Evolutionary conservation across 1,140 invertebrate species (phyloP), one percentile per base, ranked within the genome.

Genomic region (Sitophilus oryzae): DNA sequence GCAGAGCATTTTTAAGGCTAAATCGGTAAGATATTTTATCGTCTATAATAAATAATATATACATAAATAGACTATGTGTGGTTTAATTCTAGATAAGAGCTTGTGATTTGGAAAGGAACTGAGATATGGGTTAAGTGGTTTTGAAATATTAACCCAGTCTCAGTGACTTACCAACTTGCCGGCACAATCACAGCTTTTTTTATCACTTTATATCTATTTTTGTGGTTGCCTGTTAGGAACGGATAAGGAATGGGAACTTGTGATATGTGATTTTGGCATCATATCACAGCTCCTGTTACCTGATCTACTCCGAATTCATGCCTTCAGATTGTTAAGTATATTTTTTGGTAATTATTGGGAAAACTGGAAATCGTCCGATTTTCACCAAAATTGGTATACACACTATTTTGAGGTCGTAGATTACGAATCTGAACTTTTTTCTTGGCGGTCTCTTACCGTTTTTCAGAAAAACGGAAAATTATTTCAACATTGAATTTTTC

Each of bases 1-100:
- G 59, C 56, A 60, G 66, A 68, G 69, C 73, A 51, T 91, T 85
- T 71, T 75, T 68, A 64, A 84, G 84, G 23, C 89, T 82, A 79
- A 89, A 89, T 81, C 70, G 0, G 68, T 69, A 61, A 63, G 65
- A 59, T 21, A n/a, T 45, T 25, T n/a, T 8, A 25, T 8, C 22
- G n/a, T 35, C 3, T 15, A 34, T 48, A 25, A 9, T 48, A 19
- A 36, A 1, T 10, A 5, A 3, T 3, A 21, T 11, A 43, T 38
- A 38, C n/a, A 30, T 40, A 20, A 3, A n/a, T 47, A 5, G 10
- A 14, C 16, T 8, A 1, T 23, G 23, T 44, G 38, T 2, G 10
- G 11, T 1, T 44, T 10, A 10, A 19, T 2, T 10, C n/a, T 47
- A n/a, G 11, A 45, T 19, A 23, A 5, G 8, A 16, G 14, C 3